Percentiles rank a stretch among this genome's conserved stretches.
Evolutionary conservation across 1,140 invertebrate species (phyloP).

Genomic region (Lasaia peninsularis): DNA sequence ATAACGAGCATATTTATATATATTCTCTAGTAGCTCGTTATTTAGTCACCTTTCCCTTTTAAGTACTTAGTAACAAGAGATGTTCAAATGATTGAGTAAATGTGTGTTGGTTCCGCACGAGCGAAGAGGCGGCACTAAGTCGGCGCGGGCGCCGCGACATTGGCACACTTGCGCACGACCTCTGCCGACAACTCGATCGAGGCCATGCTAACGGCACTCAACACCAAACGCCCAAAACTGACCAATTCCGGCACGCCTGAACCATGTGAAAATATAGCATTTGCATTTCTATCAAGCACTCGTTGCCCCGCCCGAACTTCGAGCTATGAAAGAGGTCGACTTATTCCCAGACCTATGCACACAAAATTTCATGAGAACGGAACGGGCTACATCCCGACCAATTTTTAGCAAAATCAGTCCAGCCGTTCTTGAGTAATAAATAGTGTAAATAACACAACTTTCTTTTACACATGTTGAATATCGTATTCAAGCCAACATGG

Average conservation of each 20-base stretch:
- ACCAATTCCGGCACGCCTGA: conserved; percentile 64
- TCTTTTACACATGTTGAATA: no score
- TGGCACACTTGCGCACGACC: conserved; percentile 70
- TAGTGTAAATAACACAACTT: no score
- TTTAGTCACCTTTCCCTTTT: no score
- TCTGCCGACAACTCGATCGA: conserved; percentile 55
- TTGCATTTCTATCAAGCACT: conserved; percentile 41
- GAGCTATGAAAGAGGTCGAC: no score
- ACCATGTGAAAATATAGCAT: conserved; percentile 42
- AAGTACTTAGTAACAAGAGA: background rate
- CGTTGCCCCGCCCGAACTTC: no score
- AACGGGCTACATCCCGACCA: no score
- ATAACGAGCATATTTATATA: conserved; percentile 64
- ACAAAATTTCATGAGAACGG: no score
- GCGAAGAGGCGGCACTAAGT: conserved; percentile 45
- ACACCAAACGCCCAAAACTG: conserved; percentile 60
- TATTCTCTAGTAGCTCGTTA: no score
- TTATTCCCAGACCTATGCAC: no score
- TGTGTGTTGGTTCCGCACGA: conserved; percentile 57
- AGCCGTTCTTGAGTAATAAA: no score
- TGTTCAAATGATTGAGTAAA: conserved; percentile 32
- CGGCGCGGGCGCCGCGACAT: conserved; percentile 55
- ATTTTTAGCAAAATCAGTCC: no score
- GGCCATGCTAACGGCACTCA: conserved; percentile 33
- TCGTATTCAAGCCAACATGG: no score